Base-by-base conservation (phyloP, 2,797 vertebrate species). In the Perodicticus potto region DNA sequence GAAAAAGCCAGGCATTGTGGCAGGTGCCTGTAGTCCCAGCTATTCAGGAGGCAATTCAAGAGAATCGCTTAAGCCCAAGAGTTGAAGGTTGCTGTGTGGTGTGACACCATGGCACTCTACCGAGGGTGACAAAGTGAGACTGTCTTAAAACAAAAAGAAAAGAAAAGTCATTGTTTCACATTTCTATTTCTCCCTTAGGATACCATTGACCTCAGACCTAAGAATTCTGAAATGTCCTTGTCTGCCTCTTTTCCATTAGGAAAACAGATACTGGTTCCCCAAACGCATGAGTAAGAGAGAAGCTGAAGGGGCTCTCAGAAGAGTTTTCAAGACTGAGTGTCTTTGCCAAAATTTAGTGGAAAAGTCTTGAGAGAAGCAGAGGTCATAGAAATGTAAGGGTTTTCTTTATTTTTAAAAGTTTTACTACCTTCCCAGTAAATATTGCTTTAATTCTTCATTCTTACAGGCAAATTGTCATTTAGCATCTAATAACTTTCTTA, bases 391-490 rank as follows among this genome's bases (percentile, higher is more conserved):
- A 45, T 95, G 95, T 81, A 94, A 96, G 96, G 65, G 37, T 93
- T 81, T 96, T 96, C 89, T 91, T 96, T 96, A 89, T 93, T 97
- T 97, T 53, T 82, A 22, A 78, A 97, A 96, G 27, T 53, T 89
- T 97, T 96, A 96, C 78, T 96, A 80, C 91, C 63, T 96, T 97
- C 84, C 65, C 23, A 57, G 76, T 96, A 93, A 96, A 98, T 87
- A 82, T 91, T 96, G 85, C 67, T 73, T 94, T 92, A 94, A 91
- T 97, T 97, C 45, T 93, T 97, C 91, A 97, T 94, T 94, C 81
- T 95, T 94, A 95, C 76, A 87, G 85, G 80, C 89, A 88, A 96
- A 96, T 87, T 95, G 89, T 96, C 94, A 91, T 96, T 97, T 97
- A 96, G 74, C 93, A 97, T 86, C 88, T 91, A 95, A 91, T 96